phyloP scores from a whole-genome alignment of 23 tunicate species.

The Phallusia fumigata region DNA sequence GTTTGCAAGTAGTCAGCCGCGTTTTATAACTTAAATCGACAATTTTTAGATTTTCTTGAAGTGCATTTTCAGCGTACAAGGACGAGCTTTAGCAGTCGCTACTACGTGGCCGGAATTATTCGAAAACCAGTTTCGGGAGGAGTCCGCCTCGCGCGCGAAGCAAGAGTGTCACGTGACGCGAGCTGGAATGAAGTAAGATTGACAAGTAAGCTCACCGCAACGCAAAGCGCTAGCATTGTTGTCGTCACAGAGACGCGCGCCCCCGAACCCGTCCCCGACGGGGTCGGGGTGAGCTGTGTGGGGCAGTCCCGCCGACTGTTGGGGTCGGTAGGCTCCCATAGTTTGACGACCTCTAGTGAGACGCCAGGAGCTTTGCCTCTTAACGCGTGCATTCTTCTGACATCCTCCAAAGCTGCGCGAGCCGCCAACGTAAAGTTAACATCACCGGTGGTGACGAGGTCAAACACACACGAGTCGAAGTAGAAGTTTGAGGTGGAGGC shows the following conservation, averaged over 20 bases:
- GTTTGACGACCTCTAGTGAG: constrained; percentile 40
- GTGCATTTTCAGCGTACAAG: not conserved
- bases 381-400: constrained; percentile 45
- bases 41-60: not conserved
- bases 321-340: constrained; percentile 58
- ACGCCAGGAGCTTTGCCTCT: constrained; percentile 67
- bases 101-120: not conserved
- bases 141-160: not conserved
- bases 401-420: constrained; percentile 77
- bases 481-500: constrained; percentile 51
- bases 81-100: not conserved
- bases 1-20: not conserved
- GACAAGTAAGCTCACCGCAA: not conserved
- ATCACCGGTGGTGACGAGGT: constrained; percentile 82
- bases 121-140: not conserved
- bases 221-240: not conserved
- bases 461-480: constrained; percentile 94
- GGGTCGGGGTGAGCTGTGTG: not conserved
- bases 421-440: constrained; percentile 64
- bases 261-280: not conserved
- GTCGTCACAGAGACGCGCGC: not conserved
- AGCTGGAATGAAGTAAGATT: not conserved
- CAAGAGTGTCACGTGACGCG: not conserved
- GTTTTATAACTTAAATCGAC: not conserved
- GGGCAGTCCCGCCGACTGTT: constrained; percentile 8